These are phyloP conservation scores for Malurus elegans DNA, from an alignment of 2,113 vertebrate genomes.

Conservation along the genomic window DNA sequence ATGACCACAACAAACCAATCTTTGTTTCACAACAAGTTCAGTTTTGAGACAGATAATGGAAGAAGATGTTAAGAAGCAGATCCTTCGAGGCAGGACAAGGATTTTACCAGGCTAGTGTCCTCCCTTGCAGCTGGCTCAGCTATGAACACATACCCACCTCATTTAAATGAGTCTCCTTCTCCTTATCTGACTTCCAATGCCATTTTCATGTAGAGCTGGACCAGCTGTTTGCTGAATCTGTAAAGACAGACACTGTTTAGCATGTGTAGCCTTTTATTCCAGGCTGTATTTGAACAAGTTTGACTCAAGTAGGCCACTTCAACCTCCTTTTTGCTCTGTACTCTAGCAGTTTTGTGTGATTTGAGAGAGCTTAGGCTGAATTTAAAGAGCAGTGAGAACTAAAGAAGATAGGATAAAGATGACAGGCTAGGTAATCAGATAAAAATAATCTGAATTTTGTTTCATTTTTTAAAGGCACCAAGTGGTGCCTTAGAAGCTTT, in stretches of 20 bases:
- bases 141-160: neutral
- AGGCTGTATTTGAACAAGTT: neutral
- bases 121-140: neutral
- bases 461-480: neutral
- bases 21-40: rapidly evolving
- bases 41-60: neutral
- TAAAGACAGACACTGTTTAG: neutral
- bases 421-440: neutral
- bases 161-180: neutral
- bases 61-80: neutral
- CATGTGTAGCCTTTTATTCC: neutral
- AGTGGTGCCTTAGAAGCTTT: neutral
- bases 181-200: neutral
- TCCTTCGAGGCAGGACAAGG: rapidly evolving
- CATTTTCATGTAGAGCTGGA: neutral
- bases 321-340: neutral
- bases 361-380: neutral
- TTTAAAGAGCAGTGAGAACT: neutral
- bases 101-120: neutral
- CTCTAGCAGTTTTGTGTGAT: neutral
- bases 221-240: neutral
- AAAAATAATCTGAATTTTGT: neutral
- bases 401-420: neutral
- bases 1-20: neutral
- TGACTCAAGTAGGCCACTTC: neutral